Base-by-base conservation (phyloP, 1,140 invertebrate genomes). In the Drosophila ironensis region DNA sequence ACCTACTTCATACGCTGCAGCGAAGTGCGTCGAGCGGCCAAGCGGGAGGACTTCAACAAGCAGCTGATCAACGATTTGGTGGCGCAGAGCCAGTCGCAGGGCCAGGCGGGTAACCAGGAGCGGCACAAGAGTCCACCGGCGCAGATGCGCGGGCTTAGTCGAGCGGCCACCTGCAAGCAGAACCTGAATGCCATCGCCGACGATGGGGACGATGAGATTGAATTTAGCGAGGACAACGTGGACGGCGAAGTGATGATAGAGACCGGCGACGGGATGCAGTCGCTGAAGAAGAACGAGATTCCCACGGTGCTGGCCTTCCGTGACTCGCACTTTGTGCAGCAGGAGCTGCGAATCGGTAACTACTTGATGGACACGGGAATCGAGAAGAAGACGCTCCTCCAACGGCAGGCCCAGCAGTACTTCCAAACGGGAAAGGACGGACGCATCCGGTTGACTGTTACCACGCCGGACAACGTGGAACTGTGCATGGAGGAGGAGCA, bases 1-100 rank as follows among this genome's bases (percentile, higher is more conserved):
- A 95, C 95, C 0, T 98, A 97, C 81, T 97, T 98, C 77, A 94
- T 98, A 42, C 91, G 95, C 16, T 96, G 94, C 89, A 93, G 93
- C 74, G 93, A 95, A 63, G 92, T 96, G 22, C 91, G 92, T 53
- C 91, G 89, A 3, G 64, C 78, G 5, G 72, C 74, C 51, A 89
- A 90, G 33, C 75, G 82, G 4, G 88, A 90, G 66, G 84, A 88
- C 2, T 90, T 90, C n/a, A 89, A 89, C 33, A 90, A 88, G 56
- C 74, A 88, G 17, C 41, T 75, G 1, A 72, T 89, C 16, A 88
- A 87, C 27, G 66, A 80, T 5, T 24, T 89, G 35, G 75, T 82
- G 0, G 28, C 28, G 0, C 72, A 81, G 20, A 68, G 52, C 9
- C 88, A 89, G 27, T 71, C 56, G 22, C 68, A 76, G 19, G 20